Evolutionary conservation across 2,113 vertebrate genomes (phyloP), one percentile per base, ranked within the genome.

Genomic region (Myanophis thanlyinensis): DNA sequence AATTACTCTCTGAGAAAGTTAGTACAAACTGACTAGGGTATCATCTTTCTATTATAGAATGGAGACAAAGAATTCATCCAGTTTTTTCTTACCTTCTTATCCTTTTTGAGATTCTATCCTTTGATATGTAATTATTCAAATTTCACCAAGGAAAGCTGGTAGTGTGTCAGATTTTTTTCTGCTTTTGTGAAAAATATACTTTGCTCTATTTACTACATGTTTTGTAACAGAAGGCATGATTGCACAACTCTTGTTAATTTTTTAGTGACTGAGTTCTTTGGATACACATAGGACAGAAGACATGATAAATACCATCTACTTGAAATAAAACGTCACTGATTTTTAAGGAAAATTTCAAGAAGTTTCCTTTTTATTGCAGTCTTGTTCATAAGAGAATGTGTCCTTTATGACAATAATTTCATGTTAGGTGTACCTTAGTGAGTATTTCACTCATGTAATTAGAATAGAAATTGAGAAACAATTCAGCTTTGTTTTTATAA

Each of bases 211-310:
- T 90, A 91, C 13, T 92, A 10, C 2, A 0, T 91, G 2, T 47
- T 94, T 93, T 89, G 25, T n/a, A 30, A 44, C 62, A 92, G 92
- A 73, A 4, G 49, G 25, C 1, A 87, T 95, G 53, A 56, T 53
- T 91, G 87, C 73, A 59, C 89, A 5, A 35, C 35, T 93, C 12
- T 95, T 49, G 5, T 67, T 22, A 84, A 0, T 1, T 52, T 91
- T 73, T 88, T 46, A 93, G 93, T 95, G 80, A 53, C 53, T 54
- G 91, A 30, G 27, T 10, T 67, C 44, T 91, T 49, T 40, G 56
- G 86, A 51, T 93, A 73, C 84, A 90, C 44, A 20, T 62, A 48
- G 47, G 18, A 27, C 25, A 86, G 90, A 56, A 4, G 3, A 46
- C 20, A 22, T 86, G 9, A 91, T 35, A 5, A 56, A 27, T 52